Evolutionary conservation across 1,140 invertebrate genomes (phyloP), one percentile per base, ranked within the genome.

Genomic region (Holotrichia oblita): DNA sequence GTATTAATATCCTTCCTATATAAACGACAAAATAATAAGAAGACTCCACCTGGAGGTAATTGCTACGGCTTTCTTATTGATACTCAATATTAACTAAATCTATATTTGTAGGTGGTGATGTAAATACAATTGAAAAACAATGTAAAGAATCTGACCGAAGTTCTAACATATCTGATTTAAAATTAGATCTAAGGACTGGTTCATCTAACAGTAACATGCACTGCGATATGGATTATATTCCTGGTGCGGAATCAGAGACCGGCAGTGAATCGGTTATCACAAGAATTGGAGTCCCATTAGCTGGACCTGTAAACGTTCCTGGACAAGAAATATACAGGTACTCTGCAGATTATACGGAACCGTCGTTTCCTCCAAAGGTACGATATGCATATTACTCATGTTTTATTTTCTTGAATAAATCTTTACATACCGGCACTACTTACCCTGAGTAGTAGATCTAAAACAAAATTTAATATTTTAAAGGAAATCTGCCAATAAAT

Each of bases 131-230:
- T 44, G 94, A 94, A 83, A 94, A 95, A 87, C 91, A 94, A 84
- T 95, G 93, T 83, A 94, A 95, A 82, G 94, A 96, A 83, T 95
- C 94, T 69, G 95, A 97, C 83, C 90, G 94, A 80, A 96, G 94
- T 83, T 97, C 96, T 73, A 96, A 96, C 85, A 93, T 97, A 82
- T 97, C 95, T 80, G 96, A 97, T 87, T 88, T 97, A 84, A 98
- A 97, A 88, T 89, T 95, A 69, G 96, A 98, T 87, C 90, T 97
- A 77, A 89, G 95, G 80, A 94, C 96, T 55, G 94, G 95, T 79
- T 95, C 93, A 76, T 97, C 92, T 77, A 90, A 93, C 80, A 93
- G 92, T 81, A 93, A 93, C 83, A 90, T 92, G 77, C 90, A 91
- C 82, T 91, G 90, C 85, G 89, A 90, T 81, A 92, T 88, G 89